These are phyloP conservation scores for Clepsis dumicolana DNA, from an alignment of 2,888 invertebrate species.

Conservation along the genomic window DNA sequence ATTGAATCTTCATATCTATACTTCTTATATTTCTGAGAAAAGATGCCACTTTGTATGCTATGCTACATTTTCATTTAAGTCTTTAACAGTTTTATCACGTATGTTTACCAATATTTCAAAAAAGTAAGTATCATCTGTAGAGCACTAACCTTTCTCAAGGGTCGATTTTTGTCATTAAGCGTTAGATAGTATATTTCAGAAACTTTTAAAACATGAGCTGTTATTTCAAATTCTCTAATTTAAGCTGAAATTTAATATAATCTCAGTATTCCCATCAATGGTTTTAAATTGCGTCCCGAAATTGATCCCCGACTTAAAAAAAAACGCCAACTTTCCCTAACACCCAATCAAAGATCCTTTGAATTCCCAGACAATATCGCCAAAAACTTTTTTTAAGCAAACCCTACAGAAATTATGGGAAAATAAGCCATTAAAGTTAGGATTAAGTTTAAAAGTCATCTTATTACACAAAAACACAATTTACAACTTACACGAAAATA, in stretches of 20 bases:
- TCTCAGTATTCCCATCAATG: background rate
- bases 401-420: conserved; percentile 40
- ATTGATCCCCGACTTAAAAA: background rate
- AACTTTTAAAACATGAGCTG: no score
- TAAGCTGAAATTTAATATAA: no score
- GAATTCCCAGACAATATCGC: conserved; percentile 29
- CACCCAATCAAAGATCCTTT: conserved; percentile 25
- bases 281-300: background rate
- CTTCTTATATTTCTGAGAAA: background rate
- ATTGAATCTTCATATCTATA: background rate
- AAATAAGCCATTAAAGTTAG: conserved; percentile 72
- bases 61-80: background rate
- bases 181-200: no score
- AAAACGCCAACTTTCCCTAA: background rate
- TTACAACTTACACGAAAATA: conserved; percentile 70
- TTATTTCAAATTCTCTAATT: no score
- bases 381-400: conserved; percentile 27
- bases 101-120: no score
- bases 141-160: background rate
- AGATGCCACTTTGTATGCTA: background rate
- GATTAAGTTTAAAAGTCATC: conserved; percentile 74
- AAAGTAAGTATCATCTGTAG: no score
- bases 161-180: no score
- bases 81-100: background rate
- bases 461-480: conserved; percentile 74